Evolutionary conservation across 2,797 vertebrate genomes (phyloP).

Genomic region (Heterohyrax brucei): DNA sequence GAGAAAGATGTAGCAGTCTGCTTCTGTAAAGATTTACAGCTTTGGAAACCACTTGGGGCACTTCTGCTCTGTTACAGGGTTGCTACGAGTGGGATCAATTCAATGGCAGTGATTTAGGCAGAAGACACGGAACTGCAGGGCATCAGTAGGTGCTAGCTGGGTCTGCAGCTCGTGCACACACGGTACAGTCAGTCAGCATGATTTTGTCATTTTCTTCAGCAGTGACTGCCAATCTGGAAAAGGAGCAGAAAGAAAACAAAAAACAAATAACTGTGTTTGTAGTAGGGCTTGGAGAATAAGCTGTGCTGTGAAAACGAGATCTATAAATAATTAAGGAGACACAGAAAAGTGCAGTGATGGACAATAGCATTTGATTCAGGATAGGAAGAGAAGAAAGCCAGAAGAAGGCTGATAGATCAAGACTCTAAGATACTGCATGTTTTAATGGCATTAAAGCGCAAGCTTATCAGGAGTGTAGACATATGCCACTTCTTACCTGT

Average conservation of each 20-base stretch:
- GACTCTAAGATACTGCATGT: neutral
- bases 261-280: neutral
- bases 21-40: too few relatives aligned
- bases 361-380: neutral
- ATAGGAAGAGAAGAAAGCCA: neutral
- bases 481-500: neutral
- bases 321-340: neutral
- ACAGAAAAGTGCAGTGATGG: neutral
- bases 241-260: neutral
- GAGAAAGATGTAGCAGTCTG: too few relatives aligned
- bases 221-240: neutral
- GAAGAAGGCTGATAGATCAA: neutral
- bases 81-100: too few relatives aligned
- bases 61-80: too few relatives aligned
- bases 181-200: neutral
- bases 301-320: neutral
- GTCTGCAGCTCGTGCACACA: neutral
- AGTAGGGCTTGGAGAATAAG: neutral
- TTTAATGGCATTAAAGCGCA: neutral
- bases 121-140: neutral
- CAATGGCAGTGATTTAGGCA: neutral
- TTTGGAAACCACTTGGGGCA: too few relatives aligned
- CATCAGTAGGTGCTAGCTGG: neutral
- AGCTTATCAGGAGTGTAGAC: neutral
- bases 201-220: neutral